phyloP scores from a whole-genome alignment of 2,113 vertebrate genomes.

The Hippolais icterina region DNA sequence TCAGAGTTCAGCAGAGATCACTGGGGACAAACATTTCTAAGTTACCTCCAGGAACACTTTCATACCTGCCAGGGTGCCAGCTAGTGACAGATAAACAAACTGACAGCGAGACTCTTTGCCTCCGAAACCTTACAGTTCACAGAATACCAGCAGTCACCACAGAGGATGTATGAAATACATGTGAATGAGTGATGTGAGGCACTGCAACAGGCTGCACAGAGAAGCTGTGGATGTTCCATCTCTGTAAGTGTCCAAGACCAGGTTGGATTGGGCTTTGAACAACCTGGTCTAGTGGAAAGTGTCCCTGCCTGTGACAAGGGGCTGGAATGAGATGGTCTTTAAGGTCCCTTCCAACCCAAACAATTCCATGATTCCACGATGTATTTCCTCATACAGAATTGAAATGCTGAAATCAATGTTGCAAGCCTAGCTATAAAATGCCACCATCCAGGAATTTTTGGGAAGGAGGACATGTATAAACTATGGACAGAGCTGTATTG shows the following conservation, averaged over 20 bases:
- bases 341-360: no score
- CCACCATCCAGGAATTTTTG: background rate
- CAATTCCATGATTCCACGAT: background rate
- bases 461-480: fast-evolving
- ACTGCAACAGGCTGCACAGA: background rate
- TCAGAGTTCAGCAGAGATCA: background rate
- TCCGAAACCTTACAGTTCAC: background rate
- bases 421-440: background rate
- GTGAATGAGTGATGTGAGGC: background rate
- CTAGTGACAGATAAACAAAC: background rate
- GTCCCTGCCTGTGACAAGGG: background rate
- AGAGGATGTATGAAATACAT: background rate
- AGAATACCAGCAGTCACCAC: no score
- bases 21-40: background rate
- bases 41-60: background rate
- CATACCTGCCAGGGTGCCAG: background rate
- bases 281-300: background rate
- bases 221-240: background rate
- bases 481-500: background rate
- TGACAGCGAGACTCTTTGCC: background rate
- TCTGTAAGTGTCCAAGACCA: background rate
- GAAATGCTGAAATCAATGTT: background rate
- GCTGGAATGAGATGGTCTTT: background rate
- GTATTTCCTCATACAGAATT: background rate
- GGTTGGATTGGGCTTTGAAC: background rate